A percentile compares a stretch with the other conserved stretches of the same genome.
phyloP scores from a whole-genome alignment of 2,888 invertebrate species.

The Phengaris alcon region DNA sequence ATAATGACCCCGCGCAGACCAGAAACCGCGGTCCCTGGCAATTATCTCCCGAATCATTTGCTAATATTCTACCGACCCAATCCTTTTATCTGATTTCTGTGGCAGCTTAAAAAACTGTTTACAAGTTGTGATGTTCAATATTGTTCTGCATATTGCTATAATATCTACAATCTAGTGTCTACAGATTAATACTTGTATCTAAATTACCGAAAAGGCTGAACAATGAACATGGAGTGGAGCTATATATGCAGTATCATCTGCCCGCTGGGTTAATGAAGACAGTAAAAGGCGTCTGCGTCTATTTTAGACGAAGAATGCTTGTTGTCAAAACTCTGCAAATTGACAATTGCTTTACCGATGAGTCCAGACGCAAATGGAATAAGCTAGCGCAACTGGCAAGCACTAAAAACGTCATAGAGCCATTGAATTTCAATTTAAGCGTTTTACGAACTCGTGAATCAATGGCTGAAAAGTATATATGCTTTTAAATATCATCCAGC shows the following conservation, averaged over 20 bases:
- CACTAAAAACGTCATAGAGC: neutral
- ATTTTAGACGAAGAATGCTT: neutral
- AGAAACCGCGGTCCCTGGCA: conserved; percentile 26
- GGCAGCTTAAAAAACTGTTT: too few relatives aligned
- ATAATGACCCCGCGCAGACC: conserved; percentile 30
- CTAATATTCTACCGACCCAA: neutral
- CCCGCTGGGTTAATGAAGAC: neutral
- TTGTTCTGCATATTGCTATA: too few relatives aligned
- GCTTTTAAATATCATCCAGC: conserved; percentile 6
- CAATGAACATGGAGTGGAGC: neutral
- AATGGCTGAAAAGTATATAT: conserved; percentile 1
- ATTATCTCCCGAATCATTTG: conserved; percentile 29
- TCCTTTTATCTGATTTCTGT: too few relatives aligned
- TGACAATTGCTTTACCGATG: neutral
- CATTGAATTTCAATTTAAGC: conserved; percentile 1
- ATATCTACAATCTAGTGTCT: too few relatives aligned
- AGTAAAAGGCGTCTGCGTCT: neutral
- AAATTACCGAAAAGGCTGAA: neutral
- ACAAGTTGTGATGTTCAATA: too few relatives aligned
- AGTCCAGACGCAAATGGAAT: neutral
- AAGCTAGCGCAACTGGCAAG: neutral
- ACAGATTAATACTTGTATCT: too few relatives aligned
- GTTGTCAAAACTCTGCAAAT: neutral
- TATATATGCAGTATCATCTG: neutral
- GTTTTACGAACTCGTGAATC: conserved; percentile 10